Evolutionary conservation across 2,797 vertebrate species (phyloP).

Genomic region (Lithobates sylvaticus): DNA sequence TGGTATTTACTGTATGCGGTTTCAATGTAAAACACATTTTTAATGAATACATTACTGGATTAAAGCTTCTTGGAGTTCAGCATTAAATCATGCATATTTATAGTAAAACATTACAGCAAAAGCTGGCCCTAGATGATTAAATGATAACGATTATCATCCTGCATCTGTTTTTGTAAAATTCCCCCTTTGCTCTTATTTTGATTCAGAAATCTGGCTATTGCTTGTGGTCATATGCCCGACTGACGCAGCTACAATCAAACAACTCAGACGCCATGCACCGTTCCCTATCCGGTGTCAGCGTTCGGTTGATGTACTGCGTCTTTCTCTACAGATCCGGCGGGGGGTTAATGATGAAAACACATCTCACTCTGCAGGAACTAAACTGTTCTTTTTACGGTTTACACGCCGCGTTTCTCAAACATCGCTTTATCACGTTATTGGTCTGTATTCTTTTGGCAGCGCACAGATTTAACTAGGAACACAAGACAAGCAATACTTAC

Average conservation of each 20-base stretch:
- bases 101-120: neutral
- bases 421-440: slow-evolving; percentile 31
- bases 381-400: slow-evolving; percentile 24
- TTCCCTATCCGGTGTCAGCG: slow-evolving; percentile 12
- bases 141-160: neutral
- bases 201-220: neutral
- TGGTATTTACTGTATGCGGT: too few relatives aligned
- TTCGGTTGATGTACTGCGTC: slow-evolving; percentile 7
- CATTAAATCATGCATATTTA: too few relatives aligned
- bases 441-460: slow-evolving; percentile 21
- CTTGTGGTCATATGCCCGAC: neutral
- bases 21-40: too few relatives aligned
- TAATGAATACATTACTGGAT: too few relatives aligned
- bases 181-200: neutral
- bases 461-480: slow-evolving; percentile 36
- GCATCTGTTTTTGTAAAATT: too few relatives aligned
- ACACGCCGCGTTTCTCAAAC: slow-evolving; percentile 21
- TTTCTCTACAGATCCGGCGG: slow-evolving; percentile 6
- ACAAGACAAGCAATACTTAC: slow-evolving; percentile 53
- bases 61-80: too few relatives aligned
- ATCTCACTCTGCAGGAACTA: slow-evolving; percentile 35
- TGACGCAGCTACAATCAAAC: neutral
- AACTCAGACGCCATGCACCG: neutral
- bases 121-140: neutral
- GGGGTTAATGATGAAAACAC: slow-evolving; percentile 49